Evolutionary conservation across 2,888 invertebrate species (phyloP).

Genomic region (Spatulosminthurus flaviceps): DNA sequence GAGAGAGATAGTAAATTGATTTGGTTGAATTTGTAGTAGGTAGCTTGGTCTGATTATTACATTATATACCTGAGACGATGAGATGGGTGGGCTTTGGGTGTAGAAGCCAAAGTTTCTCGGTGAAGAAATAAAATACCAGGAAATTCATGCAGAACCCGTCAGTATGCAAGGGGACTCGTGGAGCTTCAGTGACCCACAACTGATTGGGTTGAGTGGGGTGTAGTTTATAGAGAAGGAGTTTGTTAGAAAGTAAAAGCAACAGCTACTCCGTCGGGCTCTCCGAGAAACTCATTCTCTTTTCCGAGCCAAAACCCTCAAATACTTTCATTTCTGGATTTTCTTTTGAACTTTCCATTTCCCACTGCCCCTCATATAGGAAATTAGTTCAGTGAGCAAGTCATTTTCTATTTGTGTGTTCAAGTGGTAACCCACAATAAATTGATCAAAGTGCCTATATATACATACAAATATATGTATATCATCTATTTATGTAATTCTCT

Average conservation of each 20-base stretch:
- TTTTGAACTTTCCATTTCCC: not conserved
- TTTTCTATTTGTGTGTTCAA: conserved; percentile 9
- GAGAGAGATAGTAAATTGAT: conserved; percentile 16
- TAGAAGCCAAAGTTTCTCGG: conserved; percentile 31
- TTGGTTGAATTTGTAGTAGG: conserved; percentile 8
- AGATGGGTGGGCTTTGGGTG: conserved; percentile 40
- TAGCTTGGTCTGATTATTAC: conserved; percentile 31
- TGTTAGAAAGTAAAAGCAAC: too few species aligned
- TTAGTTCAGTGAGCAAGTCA: not conserved
- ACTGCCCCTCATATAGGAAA: not conserved
- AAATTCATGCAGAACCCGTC: conserved; percentile 37
- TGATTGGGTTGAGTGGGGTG: not conserved
- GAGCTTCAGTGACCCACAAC: conserved; percentile 33
- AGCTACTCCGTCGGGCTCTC: too few species aligned
- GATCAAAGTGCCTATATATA: not conserved
- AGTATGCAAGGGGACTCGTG: conserved; percentile 5
- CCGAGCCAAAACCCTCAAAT: not conserved
- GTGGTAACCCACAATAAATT: too few species aligned
- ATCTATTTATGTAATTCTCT: not conserved
- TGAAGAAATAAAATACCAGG: conserved; percentile 41
- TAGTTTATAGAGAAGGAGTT: too few species aligned
- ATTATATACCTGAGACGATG: conserved; percentile 33
- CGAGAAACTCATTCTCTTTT: too few species aligned
- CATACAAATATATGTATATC: not conserved
- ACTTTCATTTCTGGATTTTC: conserved; percentile 20